Evolutionary conservation across 2,113 vertebrate genomes (phyloP).

Genomic region (Leptobrachium ailaonicum): DNA sequence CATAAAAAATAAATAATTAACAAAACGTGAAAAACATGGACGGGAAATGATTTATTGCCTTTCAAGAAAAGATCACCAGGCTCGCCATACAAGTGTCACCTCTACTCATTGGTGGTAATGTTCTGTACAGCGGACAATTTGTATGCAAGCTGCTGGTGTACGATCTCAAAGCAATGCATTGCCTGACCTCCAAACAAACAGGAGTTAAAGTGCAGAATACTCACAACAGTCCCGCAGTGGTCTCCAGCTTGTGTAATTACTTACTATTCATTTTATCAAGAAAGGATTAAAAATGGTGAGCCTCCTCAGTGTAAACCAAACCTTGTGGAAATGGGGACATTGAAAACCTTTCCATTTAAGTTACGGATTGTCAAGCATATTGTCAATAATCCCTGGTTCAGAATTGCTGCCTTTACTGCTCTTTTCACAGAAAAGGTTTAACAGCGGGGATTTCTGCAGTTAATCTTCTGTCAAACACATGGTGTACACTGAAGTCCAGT

Average conservation of each 20-base stretch:
- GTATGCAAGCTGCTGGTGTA: not conserved
- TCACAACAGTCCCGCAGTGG: conserved; percentile 24
- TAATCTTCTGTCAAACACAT: conserved; percentile 50
- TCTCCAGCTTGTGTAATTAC: conserved; percentile 17
- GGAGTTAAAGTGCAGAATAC: conserved; percentile 34
- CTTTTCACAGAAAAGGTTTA: conserved; percentile 49
- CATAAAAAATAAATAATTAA: too few relatives aligned
- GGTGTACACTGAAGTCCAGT: conserved; percentile 37
- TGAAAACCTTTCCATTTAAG: conserved; percentile 42
- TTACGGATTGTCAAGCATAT: conserved; percentile 47
- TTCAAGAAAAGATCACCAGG: not conserved
- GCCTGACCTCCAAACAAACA: conserved; percentile 16
- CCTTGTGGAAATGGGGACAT: conserved; percentile 11
- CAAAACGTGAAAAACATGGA: too few relatives aligned
- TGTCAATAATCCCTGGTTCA: conserved; percentile 44
- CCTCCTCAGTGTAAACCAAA: conserved; percentile 31
- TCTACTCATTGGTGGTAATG: not conserved
- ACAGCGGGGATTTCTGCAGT: conserved; percentile 45
- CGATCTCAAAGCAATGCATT: conserved; percentile 2
- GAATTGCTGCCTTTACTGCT: conserved; percentile 46
- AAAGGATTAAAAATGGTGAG: conserved; percentile 43
- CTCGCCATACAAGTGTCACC: not conserved
- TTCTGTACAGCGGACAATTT: conserved; percentile 23
- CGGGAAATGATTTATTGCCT: not conserved
- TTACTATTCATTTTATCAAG: conserved; percentile 47